Percentiles rank a stretch among this genome's conserved stretches.
These are phyloP conservation scores for Cosmopolites sordidus DNA, from an alignment of 2,888 invertebrate species.

Conservation along the genomic window DNA sequence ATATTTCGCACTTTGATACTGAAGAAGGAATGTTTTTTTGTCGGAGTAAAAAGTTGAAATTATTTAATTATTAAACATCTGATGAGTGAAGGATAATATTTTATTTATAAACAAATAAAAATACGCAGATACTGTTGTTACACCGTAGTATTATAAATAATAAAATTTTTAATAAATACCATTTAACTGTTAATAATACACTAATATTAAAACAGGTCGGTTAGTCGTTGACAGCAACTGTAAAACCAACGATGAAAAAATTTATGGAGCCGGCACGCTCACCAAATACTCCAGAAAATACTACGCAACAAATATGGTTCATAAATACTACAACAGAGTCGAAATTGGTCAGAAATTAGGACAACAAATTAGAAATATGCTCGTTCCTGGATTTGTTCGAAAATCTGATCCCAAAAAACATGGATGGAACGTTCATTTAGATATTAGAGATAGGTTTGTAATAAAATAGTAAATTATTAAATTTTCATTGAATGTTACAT, in stretches of 20 bases:
- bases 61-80: too few relatives aligned
- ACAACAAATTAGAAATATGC: slow-evolving; percentile 29
- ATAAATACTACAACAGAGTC: slow-evolving; percentile 56
- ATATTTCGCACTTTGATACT: too few relatives aligned
- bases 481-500: too few relatives aligned
- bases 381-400: slow-evolving; percentile 28
- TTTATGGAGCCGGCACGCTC: slow-evolving; percentile 63
- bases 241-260: slow-evolving; percentile 60
- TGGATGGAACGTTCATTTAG: slow-evolving; percentile 33
- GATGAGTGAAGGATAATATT: too few relatives aligned
- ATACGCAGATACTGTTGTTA: too few relatives aligned
- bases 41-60: too few relatives aligned
- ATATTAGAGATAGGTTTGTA: slow-evolving; percentile 27
- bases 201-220: slow-evolving; percentile 59
- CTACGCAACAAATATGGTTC: slow-evolving; percentile 52
- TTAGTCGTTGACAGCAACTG: slow-evolving; percentile 60
- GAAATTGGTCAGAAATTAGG: slow-evolving; percentile 62
- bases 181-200: too few relatives aligned
- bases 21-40: too few relatives aligned
- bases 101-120: too few relatives aligned
- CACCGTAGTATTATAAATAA: too few relatives aligned
- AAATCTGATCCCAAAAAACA: slow-evolving; percentile 20
- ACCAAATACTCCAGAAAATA: slow-evolving; percentile 61
- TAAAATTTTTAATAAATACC: too few relatives aligned
- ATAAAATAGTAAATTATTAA: too few relatives aligned